Evolutionary conservation across 1,140 invertebrate species (phyloP).

Genomic region (Trichonephila inaurata): DNA sequence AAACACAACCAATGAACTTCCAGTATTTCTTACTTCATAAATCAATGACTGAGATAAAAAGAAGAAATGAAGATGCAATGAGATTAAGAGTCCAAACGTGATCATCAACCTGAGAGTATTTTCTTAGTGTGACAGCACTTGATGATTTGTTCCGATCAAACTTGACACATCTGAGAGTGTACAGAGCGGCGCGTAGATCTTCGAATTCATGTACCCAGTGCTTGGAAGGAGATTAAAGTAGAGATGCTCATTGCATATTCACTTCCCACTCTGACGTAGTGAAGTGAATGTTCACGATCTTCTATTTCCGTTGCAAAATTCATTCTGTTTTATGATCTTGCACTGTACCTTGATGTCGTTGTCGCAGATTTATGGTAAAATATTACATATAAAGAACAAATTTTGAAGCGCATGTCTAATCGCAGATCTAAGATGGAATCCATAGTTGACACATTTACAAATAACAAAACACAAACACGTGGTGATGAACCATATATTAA

Average conservation of each 20-base stretch:
- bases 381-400: neutral
- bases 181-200: neutral
- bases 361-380: neutral
- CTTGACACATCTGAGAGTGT: conserved; percentile 27
- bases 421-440: neutral
- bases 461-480: neutral
- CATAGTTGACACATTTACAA: neutral
- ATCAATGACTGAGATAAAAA: neutral
- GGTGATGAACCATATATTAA: neutral
- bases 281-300: neutral
- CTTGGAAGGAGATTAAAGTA: neutral
- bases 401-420: neutral
- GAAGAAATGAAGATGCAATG: neutral
- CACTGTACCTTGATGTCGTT: neutral
- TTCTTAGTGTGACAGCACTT: neutral
- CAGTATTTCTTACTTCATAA: neutral
- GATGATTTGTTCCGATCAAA: conserved; percentile 2
- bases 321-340: neutral
- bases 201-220: conserved; percentile 1
- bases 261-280: neutral
- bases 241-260: neutral
- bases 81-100: neutral
- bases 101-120: neutral
- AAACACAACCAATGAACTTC: neutral
- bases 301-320: neutral